phyloP scores from a whole-genome alignment of 2,113 vertebrate species.

The Oxygymnocypris stewartii region DNA sequence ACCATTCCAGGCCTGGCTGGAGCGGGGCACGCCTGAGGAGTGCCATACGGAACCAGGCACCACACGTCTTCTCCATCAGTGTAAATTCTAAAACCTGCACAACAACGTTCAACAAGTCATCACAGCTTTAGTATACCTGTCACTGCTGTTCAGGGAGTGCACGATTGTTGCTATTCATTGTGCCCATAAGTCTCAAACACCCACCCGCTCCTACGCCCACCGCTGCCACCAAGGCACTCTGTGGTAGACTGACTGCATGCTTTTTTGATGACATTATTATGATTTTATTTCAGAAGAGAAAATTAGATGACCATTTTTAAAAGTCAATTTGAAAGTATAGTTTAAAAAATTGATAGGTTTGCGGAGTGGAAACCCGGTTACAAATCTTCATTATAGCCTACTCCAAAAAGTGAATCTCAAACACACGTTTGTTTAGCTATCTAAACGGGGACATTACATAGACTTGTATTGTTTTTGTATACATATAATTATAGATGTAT shows the following conservation, averaged over 20 bases:
- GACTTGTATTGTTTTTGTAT: not conserved
- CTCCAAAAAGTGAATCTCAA: not conserved
- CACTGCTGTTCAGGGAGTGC: slow-evolving; percentile 20
- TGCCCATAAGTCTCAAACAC: slow-evolving; percentile 39
- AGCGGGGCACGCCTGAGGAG: slow-evolving; percentile 48
- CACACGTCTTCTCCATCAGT: slow-evolving; percentile 47
- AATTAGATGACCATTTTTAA: not conserved
- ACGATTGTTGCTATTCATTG: slow-evolving; percentile 32
- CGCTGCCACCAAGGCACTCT: not conserved
- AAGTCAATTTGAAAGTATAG: not conserved
- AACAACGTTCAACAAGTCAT: slow-evolving; percentile 27
- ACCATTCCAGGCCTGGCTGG: slow-evolving; percentile 54
- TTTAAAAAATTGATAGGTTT: not conserved
- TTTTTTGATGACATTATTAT: slow-evolving; percentile 29
- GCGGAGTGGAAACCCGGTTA: not conserved
- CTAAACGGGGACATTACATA: not conserved
- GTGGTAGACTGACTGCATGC: not conserved
- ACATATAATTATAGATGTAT: too few relatives aligned
- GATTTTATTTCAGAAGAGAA: slow-evolving; percentile 26
- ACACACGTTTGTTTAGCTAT: not conserved
- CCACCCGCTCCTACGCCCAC: slow-evolving; percentile 14
- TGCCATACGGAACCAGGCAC: slow-evolving; percentile 55
- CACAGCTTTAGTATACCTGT: slow-evolving; percentile 31
- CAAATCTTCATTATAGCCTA: not conserved
- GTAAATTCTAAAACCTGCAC: slow-evolving; percentile 51